phyloP scores from a whole-genome alignment of 2,113 vertebrate genomes.

The Sisor rabdophorus region DNA sequence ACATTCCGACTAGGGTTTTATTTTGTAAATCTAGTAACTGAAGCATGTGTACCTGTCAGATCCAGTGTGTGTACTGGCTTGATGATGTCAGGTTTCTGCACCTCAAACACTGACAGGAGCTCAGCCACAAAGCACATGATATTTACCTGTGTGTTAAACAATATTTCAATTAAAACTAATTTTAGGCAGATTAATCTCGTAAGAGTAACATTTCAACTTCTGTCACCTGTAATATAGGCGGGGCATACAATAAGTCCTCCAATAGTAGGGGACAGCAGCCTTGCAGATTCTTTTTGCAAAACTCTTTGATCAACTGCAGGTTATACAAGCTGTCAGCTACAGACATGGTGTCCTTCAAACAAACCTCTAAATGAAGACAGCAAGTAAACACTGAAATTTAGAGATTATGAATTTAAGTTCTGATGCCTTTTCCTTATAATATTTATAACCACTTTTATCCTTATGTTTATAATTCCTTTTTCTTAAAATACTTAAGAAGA shows the following conservation, averaged over 20 bases:
- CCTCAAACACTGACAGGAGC: constrained; percentile 80
- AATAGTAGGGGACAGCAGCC: constrained; percentile 77
- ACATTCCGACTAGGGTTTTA: not conserved
- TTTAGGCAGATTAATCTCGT: not conserved
- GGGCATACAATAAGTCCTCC: constrained; percentile 85
- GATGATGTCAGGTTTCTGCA: constrained; percentile 81
- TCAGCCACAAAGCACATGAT: constrained; percentile 82
- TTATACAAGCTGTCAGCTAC: constrained; percentile 88
- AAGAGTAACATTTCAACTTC: not conserved
- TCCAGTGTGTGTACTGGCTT: constrained; percentile 71
- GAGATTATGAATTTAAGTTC: not conserved
- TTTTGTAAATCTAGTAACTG: too few relatives aligned
- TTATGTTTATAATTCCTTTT: not conserved
- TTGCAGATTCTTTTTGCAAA: constrained; percentile 73
- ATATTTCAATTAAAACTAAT: too few relatives aligned
- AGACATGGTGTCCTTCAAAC: constrained; percentile 91
- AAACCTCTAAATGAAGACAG: constrained; percentile 71
- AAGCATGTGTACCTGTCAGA: constrained; percentile 66
- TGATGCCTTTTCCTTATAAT: not conserved
- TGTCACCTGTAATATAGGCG: constrained; percentile 73
- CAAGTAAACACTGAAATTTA: not conserved
- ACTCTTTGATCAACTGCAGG: constrained; percentile 80
- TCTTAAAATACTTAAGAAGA: not conserved
- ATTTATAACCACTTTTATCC: not conserved
- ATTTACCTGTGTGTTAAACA: constrained; percentile 69